These are phyloP conservation scores for Tinea trinotella DNA, from an alignment of 2,888 invertebrate species.

Conservation along the genomic window DNA sequence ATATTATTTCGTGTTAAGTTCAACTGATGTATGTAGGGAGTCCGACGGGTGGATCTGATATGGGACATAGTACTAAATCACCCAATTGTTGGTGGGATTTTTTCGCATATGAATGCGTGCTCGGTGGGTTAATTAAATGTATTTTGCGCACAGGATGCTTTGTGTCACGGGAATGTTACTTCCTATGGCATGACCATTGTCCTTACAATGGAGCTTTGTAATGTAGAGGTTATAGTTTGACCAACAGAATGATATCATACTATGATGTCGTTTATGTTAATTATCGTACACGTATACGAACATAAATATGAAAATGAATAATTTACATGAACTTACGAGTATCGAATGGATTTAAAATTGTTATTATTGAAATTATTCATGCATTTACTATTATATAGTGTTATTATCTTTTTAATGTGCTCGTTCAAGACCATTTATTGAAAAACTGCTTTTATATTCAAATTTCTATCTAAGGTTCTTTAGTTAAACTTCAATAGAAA, in stretches of 20 bases:
- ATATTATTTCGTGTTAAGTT: background rate
- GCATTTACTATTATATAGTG: background rate
- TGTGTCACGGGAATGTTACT: constrained; percentile 8
- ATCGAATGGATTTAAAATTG: constrained; percentile 3
- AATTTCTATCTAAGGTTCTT: constrained; percentile 5
- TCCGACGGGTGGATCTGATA: constrained; percentile 3
- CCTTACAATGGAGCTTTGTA: constrained; percentile 1
- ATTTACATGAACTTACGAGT: constrained; percentile 1
- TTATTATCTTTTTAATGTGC: constrained; percentile 12
- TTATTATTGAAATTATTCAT: constrained; percentile 12
- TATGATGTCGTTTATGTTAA: constrained; percentile 11
- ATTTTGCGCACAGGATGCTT: constrained; percentile 9
- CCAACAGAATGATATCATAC: constrained; percentile 3
- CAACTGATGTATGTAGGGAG: background rate
- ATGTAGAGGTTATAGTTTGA: background rate
- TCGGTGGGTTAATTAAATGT: constrained; percentile 15
- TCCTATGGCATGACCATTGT: constrained; percentile 15
- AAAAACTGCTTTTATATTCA: constrained; percentile 1
- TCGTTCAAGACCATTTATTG: background rate
- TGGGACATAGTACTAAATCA: constrained; percentile 11
- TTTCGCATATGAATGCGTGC: constrained; percentile 16
- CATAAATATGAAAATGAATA: constrained; percentile 14
- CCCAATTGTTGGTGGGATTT: constrained; percentile 17
- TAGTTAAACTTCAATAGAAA: background rate
- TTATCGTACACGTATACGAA: background rate